phyloP scores from a whole-genome alignment of 2,113 vertebrate species.

The Halichoerus grypus region DNA sequence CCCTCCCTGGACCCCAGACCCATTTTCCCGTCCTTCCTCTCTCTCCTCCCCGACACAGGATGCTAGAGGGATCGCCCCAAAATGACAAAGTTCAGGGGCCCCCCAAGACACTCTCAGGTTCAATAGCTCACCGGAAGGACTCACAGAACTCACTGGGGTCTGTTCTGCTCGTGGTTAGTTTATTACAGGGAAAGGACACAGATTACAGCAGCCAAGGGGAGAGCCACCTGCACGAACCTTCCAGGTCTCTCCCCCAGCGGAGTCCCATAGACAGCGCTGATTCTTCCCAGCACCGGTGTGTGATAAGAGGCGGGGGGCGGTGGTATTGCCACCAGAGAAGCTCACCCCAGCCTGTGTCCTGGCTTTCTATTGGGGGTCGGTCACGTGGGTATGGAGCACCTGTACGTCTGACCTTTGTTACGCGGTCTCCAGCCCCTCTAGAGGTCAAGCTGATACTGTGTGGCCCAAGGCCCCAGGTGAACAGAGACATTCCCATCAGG shows the following conservation, averaged over 20 bases:
- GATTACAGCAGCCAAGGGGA: neutral
- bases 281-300: neutral
- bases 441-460: neutral
- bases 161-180: neutral
- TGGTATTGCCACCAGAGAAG: neutral
- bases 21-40: neutral
- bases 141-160: neutral
- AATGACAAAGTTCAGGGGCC: neutral
- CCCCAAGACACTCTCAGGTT: neutral
- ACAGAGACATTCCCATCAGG: neutral
- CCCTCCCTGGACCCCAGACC: neutral
- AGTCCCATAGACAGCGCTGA: neutral
- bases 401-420: neutral
- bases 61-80: neutral
- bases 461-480: neutral
- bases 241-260: neutral
- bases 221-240: neutral
- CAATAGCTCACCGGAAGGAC: neutral
- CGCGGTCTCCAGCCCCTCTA: neutral
- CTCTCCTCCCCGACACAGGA: neutral
- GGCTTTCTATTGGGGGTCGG: neutral
- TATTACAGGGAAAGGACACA: neutral
- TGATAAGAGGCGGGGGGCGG: neutral
- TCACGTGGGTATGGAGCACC: neutral
- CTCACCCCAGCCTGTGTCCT: neutral